These are phyloP conservation scores for Helicolenus hilgendorfi DNA, from an alignment of 2,797 vertebrate species.

Conservation along the genomic window DNA sequence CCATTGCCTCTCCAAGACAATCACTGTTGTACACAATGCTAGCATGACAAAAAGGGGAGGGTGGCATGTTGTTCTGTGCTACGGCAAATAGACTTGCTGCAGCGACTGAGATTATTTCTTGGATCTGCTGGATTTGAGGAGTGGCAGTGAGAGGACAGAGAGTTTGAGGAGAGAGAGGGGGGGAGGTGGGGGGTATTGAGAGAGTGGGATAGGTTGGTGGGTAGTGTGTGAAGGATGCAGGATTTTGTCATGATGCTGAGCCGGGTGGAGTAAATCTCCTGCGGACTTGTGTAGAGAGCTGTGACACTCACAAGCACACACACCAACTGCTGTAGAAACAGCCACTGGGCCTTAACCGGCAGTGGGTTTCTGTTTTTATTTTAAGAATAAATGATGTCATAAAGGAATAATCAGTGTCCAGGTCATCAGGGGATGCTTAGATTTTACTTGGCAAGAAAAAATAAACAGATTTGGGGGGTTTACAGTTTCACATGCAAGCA, in stretches of 20 bases:
- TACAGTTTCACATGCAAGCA: constrained; percentile 3
- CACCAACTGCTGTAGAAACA: constrained; percentile 46
- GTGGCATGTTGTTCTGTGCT: constrained; percentile 48
- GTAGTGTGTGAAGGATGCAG: constrained; percentile 71
- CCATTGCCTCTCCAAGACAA: constrained; percentile 71
- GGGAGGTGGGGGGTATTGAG: background rate
- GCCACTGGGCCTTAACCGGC: constrained; percentile 6
- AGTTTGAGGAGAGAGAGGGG: constrained; percentile 40
- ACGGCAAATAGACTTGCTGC: constrained; percentile 62
- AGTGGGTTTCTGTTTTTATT: background rate
- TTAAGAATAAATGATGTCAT: constrained; percentile 3
- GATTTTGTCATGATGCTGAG: constrained; percentile 82
- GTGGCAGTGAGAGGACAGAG: constrained; percentile 60
- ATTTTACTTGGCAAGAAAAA: constrained; percentile 4
- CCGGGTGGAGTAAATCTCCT: constrained; percentile 76
- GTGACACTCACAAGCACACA: constrained; percentile 45
- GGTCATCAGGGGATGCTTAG: background rate
- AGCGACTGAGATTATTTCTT: constrained; percentile 71
- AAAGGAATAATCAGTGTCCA: background rate
- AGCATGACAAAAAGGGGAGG: constrained; percentile 52
- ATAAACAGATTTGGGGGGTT: background rate
- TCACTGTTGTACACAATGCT: constrained; percentile 70
- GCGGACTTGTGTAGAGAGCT: constrained; percentile 60
- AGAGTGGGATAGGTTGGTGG: constrained; percentile 28
- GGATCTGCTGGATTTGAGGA: constrained; percentile 78